These are phyloP conservation scores for Abramis brama DNA, from an alignment of 2,113 vertebrate species.

Conservation along the genomic window DNA sequence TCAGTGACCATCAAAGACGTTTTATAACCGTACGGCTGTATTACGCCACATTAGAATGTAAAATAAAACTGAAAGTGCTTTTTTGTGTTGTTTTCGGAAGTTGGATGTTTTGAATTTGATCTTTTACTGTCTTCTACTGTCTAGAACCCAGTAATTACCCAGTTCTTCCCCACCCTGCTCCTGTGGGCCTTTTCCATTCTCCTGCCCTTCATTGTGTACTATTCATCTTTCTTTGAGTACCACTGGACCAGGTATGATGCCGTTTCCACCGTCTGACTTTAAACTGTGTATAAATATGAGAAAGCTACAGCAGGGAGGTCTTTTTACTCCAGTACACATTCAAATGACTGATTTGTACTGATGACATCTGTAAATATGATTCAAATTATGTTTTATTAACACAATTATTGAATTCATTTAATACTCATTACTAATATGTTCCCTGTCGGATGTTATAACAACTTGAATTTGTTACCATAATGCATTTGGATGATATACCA, in stretches of 20 bases:
- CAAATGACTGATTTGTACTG: neutral
- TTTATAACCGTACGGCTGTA: neutral
- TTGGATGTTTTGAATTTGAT: conserved; percentile 42
- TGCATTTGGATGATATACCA: neutral
- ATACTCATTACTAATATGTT: neutral
- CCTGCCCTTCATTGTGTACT: conserved; percentile 93
- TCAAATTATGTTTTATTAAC: neutral
- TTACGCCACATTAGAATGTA: conserved; percentile 12
- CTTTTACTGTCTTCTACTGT: conserved; percentile 43
- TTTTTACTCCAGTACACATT: neutral
- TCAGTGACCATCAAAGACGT: conserved; percentile 59
- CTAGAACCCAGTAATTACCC: conserved; percentile 92
- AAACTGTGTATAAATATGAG: conserved; percentile 15
- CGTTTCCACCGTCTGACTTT: conserved; percentile 12
- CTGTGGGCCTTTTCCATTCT: conserved; percentile 94
- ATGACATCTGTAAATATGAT: neutral
- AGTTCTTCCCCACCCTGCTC: conserved; percentile 93
- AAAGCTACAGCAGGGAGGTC: neutral
- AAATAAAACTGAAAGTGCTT: conserved; percentile 18
- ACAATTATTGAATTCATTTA: neutral
- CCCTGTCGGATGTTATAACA: neutral
- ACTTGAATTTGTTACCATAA: neutral
- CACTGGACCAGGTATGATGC: conserved; percentile 93
- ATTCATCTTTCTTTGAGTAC: conserved; percentile 91
- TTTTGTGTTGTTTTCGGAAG: neutral